These are phyloP conservation scores for Steinernema carpocapsae DNA, from an alignment of 2,888 invertebrate genomes.

Conservation along the genomic window DNA sequence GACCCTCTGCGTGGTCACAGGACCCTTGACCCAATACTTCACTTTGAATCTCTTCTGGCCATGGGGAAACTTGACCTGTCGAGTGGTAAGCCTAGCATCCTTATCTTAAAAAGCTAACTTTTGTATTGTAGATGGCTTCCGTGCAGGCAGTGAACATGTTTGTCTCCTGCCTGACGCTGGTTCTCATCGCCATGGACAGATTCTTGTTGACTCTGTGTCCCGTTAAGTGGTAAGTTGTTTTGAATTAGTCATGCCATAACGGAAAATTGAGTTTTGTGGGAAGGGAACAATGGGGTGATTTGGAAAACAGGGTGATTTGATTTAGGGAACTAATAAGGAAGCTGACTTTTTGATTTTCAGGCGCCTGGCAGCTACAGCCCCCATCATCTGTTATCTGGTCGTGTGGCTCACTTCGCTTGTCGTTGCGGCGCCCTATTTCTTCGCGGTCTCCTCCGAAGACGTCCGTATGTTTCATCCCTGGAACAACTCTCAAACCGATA, in stretches of 20 bases:
- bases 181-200: conserved; percentile 66
- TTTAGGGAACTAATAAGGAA: too few relatives aligned
- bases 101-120: not conserved
- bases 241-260: not conserved
- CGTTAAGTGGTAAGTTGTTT: conserved; percentile 54
- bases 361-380: conserved; percentile 65
- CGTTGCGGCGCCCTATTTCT: conserved; percentile 64
- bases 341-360: conserved; percentile 38
- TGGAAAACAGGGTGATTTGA: not conserved
- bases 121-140: conserved; percentile 58
- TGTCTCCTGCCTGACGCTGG: conserved; percentile 67
- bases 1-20: conserved; percentile 64
- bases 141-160: conserved; percentile 68
- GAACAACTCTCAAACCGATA: conserved; percentile 44
- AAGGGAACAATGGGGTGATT: not conserved
- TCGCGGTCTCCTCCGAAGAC: conserved; percentile 61
- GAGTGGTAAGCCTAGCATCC: conserved; percentile 51
- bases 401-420: conserved; percentile 66
- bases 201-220: conserved; percentile 67
- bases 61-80: conserved; percentile 62
- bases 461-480: conserved; percentile 61
- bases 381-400: conserved; percentile 59
- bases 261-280: conserved; percentile 22
- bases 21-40: conserved; percentile 65
- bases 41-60: conserved; percentile 67